Evolutionary conservation across 2,113 vertebrate genomes (phyloP), one percentile per base, ranked within the genome.

Genomic region (Apteryx owenii): DNA sequence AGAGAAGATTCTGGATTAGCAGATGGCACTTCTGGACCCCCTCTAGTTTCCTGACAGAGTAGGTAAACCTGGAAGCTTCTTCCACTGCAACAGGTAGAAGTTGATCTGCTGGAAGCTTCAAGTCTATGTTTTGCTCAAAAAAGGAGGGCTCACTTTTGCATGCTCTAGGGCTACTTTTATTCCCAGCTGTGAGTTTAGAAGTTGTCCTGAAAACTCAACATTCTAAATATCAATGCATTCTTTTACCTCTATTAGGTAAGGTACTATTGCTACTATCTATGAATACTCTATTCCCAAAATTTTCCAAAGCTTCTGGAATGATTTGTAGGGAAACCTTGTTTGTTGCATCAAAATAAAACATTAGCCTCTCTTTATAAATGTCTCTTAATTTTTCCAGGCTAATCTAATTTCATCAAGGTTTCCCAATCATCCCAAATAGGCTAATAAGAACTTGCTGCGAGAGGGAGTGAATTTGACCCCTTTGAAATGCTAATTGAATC

Each of bases 401-500:
- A 46, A 38, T 51, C 53, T 92, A 89, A 91, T 93, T 87, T 90
- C 42, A 72, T 51, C 0, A 4, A 71, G 64, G 14, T 4, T 38
- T 68, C 73, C 40, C 10, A 93, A 29, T 91, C 84, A 90, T 68
- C 46, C 70, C 81, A 97, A 93, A 89, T 78, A 85, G 90, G 28
- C 28, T 92, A 90, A 22, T 68, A 94, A 87, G 46, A 88, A 79
- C 36, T 83, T 90, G 28, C 42, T 89, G 56, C 64, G 18, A 76
- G 58, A 81, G 19, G 77, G 65, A 85, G 60, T 56, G 51, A 92
- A 81, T 92, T 46, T 96, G 85, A 93, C 77, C 87, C 75, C 70
- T 97, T 93, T 93, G 88, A 97, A 96, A 97, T 96, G 80, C 29
- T 97, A 97, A 97, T 87, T 97, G 91, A 97, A 95, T 87, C 95